Evolutionary conservation across 2,888 invertebrate species (phyloP).

Genomic region (Cartodere bifasciata): DNA sequence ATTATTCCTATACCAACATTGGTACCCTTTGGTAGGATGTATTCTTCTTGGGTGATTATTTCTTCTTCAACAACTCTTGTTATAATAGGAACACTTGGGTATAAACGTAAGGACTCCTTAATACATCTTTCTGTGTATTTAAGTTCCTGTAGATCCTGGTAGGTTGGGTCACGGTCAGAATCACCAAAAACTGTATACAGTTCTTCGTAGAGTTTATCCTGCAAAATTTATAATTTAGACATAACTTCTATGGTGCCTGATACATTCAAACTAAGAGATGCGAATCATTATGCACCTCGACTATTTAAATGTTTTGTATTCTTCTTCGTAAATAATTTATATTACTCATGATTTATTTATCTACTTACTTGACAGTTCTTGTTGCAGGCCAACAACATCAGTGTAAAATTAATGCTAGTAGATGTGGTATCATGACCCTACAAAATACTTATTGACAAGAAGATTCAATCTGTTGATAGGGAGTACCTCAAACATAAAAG

Average conservation of each 20-base stretch:
- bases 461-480: too few species aligned
- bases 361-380: conserved; percentile 18
- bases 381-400: conserved; percentile 20
- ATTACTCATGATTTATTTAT: not conserved
- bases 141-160: conserved; percentile 27
- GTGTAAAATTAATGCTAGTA: conserved; percentile 16
- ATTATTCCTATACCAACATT: conserved; percentile 45
- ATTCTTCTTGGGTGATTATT: conserved; percentile 19
- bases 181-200: conserved; percentile 21
- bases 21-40: conserved; percentile 38
- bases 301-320: not conserved
- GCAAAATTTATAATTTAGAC: too few species aligned
- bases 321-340: not conserved
- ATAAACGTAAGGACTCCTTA: conserved; percentile 30
- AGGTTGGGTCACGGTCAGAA: conserved; percentile 19
- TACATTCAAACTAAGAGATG: too few species aligned
- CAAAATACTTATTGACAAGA: too few species aligned
- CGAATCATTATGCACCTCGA: not conserved
- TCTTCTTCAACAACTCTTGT: conserved; percentile 23
- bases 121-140: conserved; percentile 30
- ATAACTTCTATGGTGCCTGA: too few species aligned
- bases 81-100: conserved; percentile 31
- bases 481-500: conserved; percentile 22
- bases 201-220: conserved; percentile 20
- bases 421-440: conserved; percentile 24